Evolutionary conservation across 2,888 invertebrate genomes (phyloP), one percentile per base, ranked within the genome.

Genomic region (Acrobasis suavella): DNA sequence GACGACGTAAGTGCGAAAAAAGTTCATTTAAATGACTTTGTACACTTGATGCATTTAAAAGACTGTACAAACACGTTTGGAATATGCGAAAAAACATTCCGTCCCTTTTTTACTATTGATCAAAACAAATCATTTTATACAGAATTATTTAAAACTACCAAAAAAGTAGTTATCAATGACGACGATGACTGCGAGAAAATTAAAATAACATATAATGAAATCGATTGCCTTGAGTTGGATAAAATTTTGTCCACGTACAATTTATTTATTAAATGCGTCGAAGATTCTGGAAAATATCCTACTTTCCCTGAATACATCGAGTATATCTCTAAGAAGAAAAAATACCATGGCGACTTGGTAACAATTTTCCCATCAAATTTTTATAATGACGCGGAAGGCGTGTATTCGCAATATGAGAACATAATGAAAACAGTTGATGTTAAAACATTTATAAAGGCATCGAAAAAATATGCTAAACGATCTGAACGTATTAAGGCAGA

Each of bases 51-150:
- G 71, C 61, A 78, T 64, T 50, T 37, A 15, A 16, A 12, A 14
- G 38, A 50, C 15, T 16, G 52, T 58, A 63, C 64, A 65, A 50
- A 50, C 12, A 54, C 58, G 7, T 60, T 46, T 17, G 62, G 72
- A 64, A 70, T 78, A 49, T 73, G 71, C 60, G 63, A 70, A 56
- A 72, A 75, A 16, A 80, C 79, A 37, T 72, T 69, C 58, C 74
- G 77, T 9, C 78, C 78, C 2, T 74, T 59, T 60, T 79, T 79
- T 62, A 60, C 65, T 12, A 63, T 76, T 16, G 72, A 69, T 38
- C 42, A 70, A 67, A 70, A 70, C 39, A 77, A 68, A 52, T 74
- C 77, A 37, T 80, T 76, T 64, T 80, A 80, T 61, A 68, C 69
- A 8, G 71, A 71, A 64, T 61, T 78, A 50, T 60, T 69, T 0